Conservation (phyloP, 1,140 invertebrate species). For the Ips nitidus region DNA sequence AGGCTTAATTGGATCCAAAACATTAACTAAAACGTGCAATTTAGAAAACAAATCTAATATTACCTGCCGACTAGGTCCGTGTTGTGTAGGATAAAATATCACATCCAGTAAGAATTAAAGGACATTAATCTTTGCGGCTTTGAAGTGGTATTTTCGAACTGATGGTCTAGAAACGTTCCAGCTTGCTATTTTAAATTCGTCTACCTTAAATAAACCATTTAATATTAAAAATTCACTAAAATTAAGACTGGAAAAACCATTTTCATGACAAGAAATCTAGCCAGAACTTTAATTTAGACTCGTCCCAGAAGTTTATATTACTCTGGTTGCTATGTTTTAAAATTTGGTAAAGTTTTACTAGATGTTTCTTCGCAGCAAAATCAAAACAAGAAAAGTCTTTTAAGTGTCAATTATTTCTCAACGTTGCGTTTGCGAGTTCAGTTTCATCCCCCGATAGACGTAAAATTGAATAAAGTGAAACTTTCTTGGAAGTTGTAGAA, state of each 20-base stretch:
- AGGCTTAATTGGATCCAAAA: conserved; percentile 1
- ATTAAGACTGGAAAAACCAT: not conserved
- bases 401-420: conserved; percentile 3
- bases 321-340: not conserved
- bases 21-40: conserved; percentile 10
- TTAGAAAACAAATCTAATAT: conserved; percentile 16
- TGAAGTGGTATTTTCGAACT: not conserved
- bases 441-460: conserved; percentile 1
- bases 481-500: conserved; percentile 2
- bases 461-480: conserved; percentile 7
- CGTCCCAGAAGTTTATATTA: conserved; percentile 9
- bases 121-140: conserved; percentile 18
- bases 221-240: conserved; percentile 9
- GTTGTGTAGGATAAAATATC: not conserved
- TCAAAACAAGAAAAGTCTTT: not conserved
- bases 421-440: not conserved
- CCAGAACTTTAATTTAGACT: conserved; percentile 12
- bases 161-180: not conserved
- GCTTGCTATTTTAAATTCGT: no score
- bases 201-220: no score
- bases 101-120: conserved; percentile 8
- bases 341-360: not conserved
- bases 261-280: no score
- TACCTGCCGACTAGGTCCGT: not conserved
- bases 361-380: not conserved